Conservation (phyloP, 2,888 invertebrate genomes). For the Clitarchus hookeri region DNA sequence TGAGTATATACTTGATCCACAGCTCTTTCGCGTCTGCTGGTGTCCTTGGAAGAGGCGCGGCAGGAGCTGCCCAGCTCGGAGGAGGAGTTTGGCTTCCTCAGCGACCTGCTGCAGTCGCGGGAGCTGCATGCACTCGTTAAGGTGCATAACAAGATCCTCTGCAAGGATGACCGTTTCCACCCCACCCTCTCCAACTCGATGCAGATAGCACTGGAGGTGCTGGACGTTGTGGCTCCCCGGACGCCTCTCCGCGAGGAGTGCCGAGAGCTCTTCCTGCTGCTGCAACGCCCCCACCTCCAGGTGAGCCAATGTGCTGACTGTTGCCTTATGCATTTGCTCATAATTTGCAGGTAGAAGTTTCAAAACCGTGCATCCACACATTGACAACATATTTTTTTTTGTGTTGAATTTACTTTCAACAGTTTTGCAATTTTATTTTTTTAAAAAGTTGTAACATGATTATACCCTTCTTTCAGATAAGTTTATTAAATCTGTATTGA, state of each 20-base stretch:
- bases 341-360: too few relatives aligned
- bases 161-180: slow-evolving; percentile 81
- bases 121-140: slow-evolving; percentile 88
- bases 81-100: slow-evolving; percentile 85
- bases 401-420: too few relatives aligned
- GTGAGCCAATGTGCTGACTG: slow-evolving; percentile 54
- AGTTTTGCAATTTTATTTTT: too few relatives aligned
- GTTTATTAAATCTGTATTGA: too few relatives aligned
- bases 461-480: too few relatives aligned
- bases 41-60: slow-evolving; percentile 81
- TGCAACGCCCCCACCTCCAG: slow-evolving; percentile 87
- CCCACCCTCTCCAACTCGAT: slow-evolving; percentile 84
- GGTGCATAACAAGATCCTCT: slow-evolving; percentile 87
- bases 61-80: slow-evolving; percentile 72
- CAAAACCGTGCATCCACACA: too few relatives aligned
- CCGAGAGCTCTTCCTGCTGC: slow-evolving; percentile 76
- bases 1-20: slow-evolving; percentile 47
- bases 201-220: slow-evolving; percentile 77
- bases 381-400: too few relatives aligned
- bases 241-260: slow-evolving; percentile 72
- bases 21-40: slow-evolving; percentile 80
- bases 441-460: too few relatives aligned
- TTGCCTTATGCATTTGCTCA: too few relatives aligned
- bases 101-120: slow-evolving; percentile 81
- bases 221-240: slow-evolving; percentile 73